phyloP scores from a whole-genome alignment of 2,113 vertebrate genomes.

The Crotalus horridus region DNA sequence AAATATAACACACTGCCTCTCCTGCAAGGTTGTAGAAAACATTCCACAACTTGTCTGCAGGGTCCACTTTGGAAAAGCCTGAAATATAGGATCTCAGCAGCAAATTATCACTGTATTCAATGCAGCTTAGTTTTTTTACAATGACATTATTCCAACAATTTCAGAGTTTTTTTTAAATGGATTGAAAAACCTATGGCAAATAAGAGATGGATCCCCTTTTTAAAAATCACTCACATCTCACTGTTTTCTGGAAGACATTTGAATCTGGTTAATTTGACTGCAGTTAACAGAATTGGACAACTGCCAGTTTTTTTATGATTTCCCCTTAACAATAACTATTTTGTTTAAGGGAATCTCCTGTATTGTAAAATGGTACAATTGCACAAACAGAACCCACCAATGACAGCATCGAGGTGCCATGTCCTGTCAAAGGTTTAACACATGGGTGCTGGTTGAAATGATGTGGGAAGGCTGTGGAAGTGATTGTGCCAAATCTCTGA shows the following conservation, averaged over 20 bases:
- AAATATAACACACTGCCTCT: background rate
- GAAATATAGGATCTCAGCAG: background rate
- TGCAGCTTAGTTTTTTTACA: background rate
- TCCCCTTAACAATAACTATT: background rate
- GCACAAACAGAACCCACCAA: too few relatives aligned
- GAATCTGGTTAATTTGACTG: background rate
- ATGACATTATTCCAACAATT: background rate
- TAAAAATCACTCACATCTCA: too few relatives aligned
- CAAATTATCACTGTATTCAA: background rate
- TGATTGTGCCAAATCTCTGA: too few relatives aligned
- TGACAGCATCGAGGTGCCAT: too few relatives aligned
- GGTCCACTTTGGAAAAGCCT: background rate
- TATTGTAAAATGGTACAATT: too few relatives aligned
- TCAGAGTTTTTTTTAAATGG: background rate
- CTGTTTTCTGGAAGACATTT: background rate
- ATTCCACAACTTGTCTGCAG: too few relatives aligned
- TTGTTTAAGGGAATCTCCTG: background rate
- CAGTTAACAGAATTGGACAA: background rate
- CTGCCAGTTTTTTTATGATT: background rate
- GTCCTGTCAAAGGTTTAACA: too few relatives aligned
- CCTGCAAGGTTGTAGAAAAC: too few relatives aligned
- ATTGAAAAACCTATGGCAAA: background rate
- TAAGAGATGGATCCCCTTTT: background rate
- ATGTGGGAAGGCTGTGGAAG: too few relatives aligned
- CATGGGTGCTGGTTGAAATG: too few relatives aligned